Evolutionary conservation across 2,797 vertebrate genomes (phyloP).

Genomic region (Alectoris magna): DNA sequence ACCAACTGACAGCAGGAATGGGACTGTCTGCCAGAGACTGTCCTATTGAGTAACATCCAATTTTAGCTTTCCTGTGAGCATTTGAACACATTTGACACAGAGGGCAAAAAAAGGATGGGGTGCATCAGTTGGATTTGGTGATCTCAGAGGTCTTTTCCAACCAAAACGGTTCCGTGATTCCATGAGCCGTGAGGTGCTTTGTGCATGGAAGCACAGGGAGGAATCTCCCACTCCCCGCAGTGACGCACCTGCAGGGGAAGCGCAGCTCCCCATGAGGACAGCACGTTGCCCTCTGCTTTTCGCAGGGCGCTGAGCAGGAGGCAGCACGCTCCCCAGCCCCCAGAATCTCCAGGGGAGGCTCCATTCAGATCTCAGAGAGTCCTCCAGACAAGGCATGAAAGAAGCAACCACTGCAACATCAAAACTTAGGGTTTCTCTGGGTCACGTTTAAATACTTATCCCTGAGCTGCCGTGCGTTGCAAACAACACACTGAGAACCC

Average conservation of each 20-base stretch:
- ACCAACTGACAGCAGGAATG: too few relatives aligned
- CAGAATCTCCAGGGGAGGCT: background rate
- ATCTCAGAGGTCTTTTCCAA: background rate
- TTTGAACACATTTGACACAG: background rate
- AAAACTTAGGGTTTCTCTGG: conserved; percentile 73
- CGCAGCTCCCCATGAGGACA: background rate
- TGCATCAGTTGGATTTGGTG: background rate
- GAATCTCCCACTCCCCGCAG: background rate
- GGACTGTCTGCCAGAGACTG: background rate
- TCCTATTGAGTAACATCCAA: background rate
- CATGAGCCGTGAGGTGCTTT: background rate
- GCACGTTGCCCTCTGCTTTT: background rate
- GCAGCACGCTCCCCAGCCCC: background rate
- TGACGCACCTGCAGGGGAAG: background rate
- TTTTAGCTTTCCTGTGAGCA: background rate
- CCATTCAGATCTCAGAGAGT: background rate
- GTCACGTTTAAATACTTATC: conserved; percentile 83
- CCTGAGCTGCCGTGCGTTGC: conserved; percentile 85
- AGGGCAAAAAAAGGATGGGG: background rate
- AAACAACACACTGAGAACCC: conserved; percentile 68
- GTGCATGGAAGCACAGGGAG: background rate
- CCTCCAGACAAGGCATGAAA: conserved; percentile 40
- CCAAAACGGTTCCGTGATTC: background rate
- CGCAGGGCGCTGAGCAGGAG: too few relatives aligned
- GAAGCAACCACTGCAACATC: conserved; percentile 62